phyloP scores from a whole-genome alignment of 2,113 vertebrate species.

The Aegithalos caudatus region DNA sequence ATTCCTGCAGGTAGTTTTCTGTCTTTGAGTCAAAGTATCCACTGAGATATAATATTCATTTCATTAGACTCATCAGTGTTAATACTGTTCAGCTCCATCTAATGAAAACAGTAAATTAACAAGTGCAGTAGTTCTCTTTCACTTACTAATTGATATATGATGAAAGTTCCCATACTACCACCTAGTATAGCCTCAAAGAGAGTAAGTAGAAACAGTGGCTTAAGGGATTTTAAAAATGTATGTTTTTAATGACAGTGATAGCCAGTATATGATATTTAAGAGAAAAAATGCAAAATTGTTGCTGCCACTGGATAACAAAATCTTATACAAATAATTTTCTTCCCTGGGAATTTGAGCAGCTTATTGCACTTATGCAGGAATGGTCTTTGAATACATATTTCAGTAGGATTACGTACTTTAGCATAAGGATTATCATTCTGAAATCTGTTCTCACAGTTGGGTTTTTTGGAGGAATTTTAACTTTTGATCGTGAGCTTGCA shows the following conservation, averaged over 20 bases:
- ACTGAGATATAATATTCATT: constrained; percentile 42
- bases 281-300: not conserved
- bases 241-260: not conserved
- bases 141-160: constrained; percentile 31
- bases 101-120: constrained; percentile 53
- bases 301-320: not conserved
- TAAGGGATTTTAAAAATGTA: not conserved
- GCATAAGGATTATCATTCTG: not conserved
- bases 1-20: constrained; percentile 15
- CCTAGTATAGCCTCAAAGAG: not conserved
- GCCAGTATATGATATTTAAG: not conserved
- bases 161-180: not conserved
- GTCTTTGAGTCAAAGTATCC: not conserved
- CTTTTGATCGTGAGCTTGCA: not conserved
- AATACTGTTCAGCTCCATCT: constrained; percentile 32
- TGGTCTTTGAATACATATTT: constrained; percentile 4
- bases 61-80: constrained; percentile 43
- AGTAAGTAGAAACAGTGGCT: not conserved
- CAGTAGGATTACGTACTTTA: not conserved
- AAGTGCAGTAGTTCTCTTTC: not conserved
- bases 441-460: not conserved
- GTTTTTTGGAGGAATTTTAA: not conserved
- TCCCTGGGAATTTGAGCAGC: not conserved
- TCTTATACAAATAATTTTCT: not conserved
- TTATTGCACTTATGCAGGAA: not conserved